Percentiles rank a stretch among this genome's conserved stretches.
Evolutionary conservation across 2,888 invertebrate genomes (phyloP).

Genomic region (Leptura quadrifasciata): DNA sequence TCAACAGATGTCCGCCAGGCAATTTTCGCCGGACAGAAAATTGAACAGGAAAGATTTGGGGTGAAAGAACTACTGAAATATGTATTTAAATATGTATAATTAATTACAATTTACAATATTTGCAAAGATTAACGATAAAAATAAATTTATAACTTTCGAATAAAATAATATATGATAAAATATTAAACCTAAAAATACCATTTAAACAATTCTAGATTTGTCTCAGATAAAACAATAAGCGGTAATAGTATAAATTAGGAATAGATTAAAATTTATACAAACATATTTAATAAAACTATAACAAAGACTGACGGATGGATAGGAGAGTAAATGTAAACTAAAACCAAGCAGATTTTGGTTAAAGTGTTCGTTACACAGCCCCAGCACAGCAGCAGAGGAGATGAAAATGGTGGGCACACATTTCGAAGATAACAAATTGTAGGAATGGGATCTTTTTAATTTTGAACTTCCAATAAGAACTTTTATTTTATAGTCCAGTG

Average conservation of each 20-base stretch:
- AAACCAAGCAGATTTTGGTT: background rate
- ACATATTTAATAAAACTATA: background rate
- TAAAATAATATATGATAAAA: conserved; percentile 21
- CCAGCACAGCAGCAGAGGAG: too few relatives aligned
- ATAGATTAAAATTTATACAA: background rate
- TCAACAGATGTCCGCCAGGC: too few relatives aligned
- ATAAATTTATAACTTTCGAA: conserved; percentile 21
- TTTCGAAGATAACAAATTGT: too few relatives aligned
- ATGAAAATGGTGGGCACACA: too few relatives aligned
- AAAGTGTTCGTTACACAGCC: too few relatives aligned
- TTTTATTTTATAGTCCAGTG: too few relatives aligned
- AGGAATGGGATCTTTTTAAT: too few relatives aligned
- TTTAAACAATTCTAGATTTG: conserved; percentile 11
- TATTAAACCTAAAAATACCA: conserved; percentile 20
- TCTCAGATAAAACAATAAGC: conserved; percentile 11
- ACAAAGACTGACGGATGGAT: background rate
- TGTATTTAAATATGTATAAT: conserved; percentile 38
- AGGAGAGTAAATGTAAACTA: background rate
- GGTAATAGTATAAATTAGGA: background rate
- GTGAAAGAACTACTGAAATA: background rate
- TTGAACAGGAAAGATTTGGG: background rate
- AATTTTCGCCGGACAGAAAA: too few relatives aligned
- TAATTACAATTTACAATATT: conserved; percentile 53
- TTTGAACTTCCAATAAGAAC: too few relatives aligned
- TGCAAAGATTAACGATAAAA: conserved; percentile 49